Conservation (phyloP, 2,797 vertebrate species). For the Paratrypauchen microcephalus region DNA sequence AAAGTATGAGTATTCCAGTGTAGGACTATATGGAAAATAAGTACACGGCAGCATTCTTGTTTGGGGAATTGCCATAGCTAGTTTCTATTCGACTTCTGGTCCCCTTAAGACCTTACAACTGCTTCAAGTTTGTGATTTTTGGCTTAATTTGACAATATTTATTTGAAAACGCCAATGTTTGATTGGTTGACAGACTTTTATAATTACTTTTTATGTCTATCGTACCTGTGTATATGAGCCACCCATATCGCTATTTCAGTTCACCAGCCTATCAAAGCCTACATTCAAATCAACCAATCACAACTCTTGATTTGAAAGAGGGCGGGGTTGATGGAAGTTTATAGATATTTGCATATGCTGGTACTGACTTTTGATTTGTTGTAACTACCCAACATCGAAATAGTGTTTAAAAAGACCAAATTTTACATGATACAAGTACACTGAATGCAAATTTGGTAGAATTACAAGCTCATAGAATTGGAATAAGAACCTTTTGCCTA, state of each 20-base stretch:
- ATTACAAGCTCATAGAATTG: neutral
- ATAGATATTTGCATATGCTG: too few relatives aligned
- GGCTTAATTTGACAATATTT: neutral
- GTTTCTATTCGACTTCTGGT: neutral
- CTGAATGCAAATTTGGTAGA: neutral
- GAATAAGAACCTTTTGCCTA: neutral
- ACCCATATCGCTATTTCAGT: neutral
- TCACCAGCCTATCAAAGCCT: neutral
- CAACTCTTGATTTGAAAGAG: too few relatives aligned
- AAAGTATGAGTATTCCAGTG: conserved; percentile 43
- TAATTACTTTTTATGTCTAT: neutral
- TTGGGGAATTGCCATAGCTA: conserved; percentile 8
- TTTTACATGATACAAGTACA: neutral
- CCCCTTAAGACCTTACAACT: neutral
- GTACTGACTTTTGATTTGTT: neutral
- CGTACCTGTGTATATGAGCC: neutral
- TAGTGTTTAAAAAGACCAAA: neutral
- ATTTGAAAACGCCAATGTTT: neutral
- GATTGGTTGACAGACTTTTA: neutral
- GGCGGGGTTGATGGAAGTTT: too few relatives aligned
- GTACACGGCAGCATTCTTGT: conserved; percentile 22
- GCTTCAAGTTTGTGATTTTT: neutral
- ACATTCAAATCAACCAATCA: neutral
- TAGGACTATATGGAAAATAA: conserved; percentile 41
- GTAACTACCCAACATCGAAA: neutral